Conservation (phyloP, 2,797 vertebrate genomes). For the Limosa lapponica region DNA sequence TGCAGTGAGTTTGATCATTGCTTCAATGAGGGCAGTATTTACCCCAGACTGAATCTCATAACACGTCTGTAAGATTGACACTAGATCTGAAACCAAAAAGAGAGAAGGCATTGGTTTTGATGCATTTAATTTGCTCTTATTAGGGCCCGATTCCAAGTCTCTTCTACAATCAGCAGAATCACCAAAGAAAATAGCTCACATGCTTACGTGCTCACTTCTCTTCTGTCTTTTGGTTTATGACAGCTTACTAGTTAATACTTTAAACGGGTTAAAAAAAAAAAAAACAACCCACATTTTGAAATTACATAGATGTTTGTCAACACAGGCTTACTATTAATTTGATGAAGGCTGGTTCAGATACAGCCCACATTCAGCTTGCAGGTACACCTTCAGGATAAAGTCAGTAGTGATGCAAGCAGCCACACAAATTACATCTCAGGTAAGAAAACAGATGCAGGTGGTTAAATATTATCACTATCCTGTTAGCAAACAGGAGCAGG, state of each 20-base stretch:
- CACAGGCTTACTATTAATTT: not conserved
- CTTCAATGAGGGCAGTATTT: not conserved
- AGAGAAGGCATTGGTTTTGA: not conserved
- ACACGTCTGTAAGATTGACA: not conserved
- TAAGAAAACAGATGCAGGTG: not conserved
- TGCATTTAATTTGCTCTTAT: not conserved
- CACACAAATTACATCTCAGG: not conserved
- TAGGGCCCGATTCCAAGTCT: not conserved
- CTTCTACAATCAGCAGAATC: not conserved
- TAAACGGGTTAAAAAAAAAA: not conserved
- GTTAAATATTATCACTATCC: not conserved
- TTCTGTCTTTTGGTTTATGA: not conserved
- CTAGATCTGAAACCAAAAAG: not conserved
- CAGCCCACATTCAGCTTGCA: not conserved
- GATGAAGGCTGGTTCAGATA: not conserved
- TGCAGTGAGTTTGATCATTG: not conserved
- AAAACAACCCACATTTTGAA: not conserved
- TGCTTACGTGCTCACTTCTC: not conserved
- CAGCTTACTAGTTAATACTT: not conserved
- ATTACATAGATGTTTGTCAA: not conserved
- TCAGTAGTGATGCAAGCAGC: not conserved
- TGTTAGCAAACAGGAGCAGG: not conserved
- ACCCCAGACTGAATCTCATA: not conserved
- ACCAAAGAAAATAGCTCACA: not conserved
- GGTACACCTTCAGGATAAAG: not conserved